A percentile compares a stretch with the other conserved stretches of the same genome.
These are phyloP conservation scores for Heliconius eleuchia DNA, from an alignment of 1,140 invertebrate species.

Conservation along the genomic window DNA sequence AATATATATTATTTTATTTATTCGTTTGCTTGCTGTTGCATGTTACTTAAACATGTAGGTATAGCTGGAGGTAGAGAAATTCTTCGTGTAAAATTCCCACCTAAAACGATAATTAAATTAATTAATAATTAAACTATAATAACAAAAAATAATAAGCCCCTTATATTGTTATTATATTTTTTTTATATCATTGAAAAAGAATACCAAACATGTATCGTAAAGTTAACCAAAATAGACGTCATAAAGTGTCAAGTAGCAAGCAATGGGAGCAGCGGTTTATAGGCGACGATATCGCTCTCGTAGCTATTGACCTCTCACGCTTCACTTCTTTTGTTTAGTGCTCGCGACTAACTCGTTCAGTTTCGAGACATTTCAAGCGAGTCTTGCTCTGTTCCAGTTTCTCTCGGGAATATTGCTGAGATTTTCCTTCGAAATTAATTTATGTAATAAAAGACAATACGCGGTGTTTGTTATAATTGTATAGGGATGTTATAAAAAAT, in stretches of 20 bases:
- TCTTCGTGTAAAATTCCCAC: too few relatives aligned
- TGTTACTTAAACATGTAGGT: neutral
- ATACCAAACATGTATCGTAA: slow-evolving; percentile 37
- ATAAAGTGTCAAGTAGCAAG: slow-evolving; percentile 46
- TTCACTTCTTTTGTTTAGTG: slow-evolving; percentile 32
- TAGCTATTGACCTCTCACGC: slow-evolving; percentile 28
- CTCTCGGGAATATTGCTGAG: neutral
- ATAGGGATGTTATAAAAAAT: too few relatives aligned
- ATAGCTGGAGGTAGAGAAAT: neutral
- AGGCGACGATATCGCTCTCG: slow-evolving; percentile 27
- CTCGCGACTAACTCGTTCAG: slow-evolving; percentile 18
- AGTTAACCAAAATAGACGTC: slow-evolving; percentile 46
- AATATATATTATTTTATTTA: too few relatives aligned
- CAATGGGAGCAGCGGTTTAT: slow-evolving; percentile 41
- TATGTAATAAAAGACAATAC: neutral
- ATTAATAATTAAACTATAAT: too few relatives aligned
- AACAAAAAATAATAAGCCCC: neutral
- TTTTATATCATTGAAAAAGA: neutral
- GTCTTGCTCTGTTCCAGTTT: slow-evolving; percentile 7
- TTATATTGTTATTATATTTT: neutral
- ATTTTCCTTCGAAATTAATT: neutral
- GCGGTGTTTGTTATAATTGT: too few relatives aligned
- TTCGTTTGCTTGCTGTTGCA: too few relatives aligned
- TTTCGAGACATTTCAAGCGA: slow-evolving; percentile 7
- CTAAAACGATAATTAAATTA: too few relatives aligned